Evolutionary conservation across 1,140 invertebrate genomes (phyloP).

Genomic region (Himalopsyche phryganea): DNA sequence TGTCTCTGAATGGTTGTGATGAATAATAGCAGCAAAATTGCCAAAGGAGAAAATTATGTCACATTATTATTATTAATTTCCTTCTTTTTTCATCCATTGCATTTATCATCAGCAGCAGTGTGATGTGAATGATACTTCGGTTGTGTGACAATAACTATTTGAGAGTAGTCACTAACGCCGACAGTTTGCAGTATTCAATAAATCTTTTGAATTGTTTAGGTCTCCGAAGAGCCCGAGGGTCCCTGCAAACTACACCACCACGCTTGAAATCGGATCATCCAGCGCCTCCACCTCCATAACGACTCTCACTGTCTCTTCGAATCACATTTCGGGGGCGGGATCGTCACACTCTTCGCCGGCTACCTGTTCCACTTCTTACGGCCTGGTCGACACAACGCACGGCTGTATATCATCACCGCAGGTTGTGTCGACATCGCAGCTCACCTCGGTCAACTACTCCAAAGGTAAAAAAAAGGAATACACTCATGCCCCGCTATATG

Average conservation of each 20-base stretch:
- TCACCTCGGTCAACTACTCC: constrained; percentile 17
- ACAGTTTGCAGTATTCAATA: no score
- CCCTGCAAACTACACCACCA: constrained; percentile 56
- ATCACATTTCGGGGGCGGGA: neutral
- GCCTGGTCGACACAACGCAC: constrained; percentile 14
- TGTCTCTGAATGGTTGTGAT: no score
- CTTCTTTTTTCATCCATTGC: no score
- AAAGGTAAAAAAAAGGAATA: no score
- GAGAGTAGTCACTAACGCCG: no score
- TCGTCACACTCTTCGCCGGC: neutral
- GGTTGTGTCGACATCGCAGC: constrained; percentile 9
- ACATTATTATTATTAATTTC: no score
- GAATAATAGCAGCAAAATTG: no score
- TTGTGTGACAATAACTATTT: no score
- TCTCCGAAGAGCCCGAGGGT: constrained; percentile 35
- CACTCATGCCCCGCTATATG: constrained; percentile 20
- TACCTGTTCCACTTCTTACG: neutral
- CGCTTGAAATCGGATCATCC: constrained; percentile 51
- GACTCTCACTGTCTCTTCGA: constrained; percentile 1
- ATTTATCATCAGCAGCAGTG: no score
- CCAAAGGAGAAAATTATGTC: no score
- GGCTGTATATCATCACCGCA: constrained; percentile 23
- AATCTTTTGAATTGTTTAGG: neutral
- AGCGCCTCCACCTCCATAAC: neutral
- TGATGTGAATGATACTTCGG: no score